Base-by-base conservation (phyloP, 2,888 invertebrate genomes). In the Drosophila mayaguana region DNA sequence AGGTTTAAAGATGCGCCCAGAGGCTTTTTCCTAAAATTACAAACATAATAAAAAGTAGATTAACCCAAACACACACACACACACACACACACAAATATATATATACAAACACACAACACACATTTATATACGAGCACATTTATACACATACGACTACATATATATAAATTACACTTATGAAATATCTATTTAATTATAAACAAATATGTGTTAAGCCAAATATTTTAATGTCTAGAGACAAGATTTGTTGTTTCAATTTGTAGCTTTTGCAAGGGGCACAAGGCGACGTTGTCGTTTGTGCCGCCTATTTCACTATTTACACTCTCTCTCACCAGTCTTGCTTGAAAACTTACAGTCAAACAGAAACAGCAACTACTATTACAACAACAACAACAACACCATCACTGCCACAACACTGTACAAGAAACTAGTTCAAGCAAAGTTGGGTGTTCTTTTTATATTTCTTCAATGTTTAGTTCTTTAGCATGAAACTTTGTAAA, bases 1-100 rank as follows among this genome's bases (percentile, higher is more conserved):
- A 85, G 80, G 88, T 84, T 85, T 82, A 84, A 75, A 74, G 82
- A 80, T 82, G 83, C 88, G 86, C 88, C 86, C 83, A 86, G 86
- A 86, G 86, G 86, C 86, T 86, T 83, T 73, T 86, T 83, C 75
- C 86, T 83, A 83, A 72, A 57, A 80, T 84, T 78, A 85, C 61
- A 63, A 63, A 45, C 51, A 78, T 32, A 48, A 50, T 50, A 50
- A 32, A 48, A 70, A 59, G 46, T 66, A 54, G 34, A 71, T 64
- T 68, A 70, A 83, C 32, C 28, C 74, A 73, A 66, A 77, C 53
- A 80, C 54, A 71, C 34, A 73, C 55, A 64, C 6, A 55, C 5
- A 83, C 66, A 73, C 64, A 74, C 56, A 81, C 46, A 69, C 51
- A 74, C 74, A 73, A 66, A 77, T 50, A 80, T 51, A 71, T 38